Base-by-base conservation (phyloP, 2,797 vertebrate genomes). In the Mycteria americana region DNA sequence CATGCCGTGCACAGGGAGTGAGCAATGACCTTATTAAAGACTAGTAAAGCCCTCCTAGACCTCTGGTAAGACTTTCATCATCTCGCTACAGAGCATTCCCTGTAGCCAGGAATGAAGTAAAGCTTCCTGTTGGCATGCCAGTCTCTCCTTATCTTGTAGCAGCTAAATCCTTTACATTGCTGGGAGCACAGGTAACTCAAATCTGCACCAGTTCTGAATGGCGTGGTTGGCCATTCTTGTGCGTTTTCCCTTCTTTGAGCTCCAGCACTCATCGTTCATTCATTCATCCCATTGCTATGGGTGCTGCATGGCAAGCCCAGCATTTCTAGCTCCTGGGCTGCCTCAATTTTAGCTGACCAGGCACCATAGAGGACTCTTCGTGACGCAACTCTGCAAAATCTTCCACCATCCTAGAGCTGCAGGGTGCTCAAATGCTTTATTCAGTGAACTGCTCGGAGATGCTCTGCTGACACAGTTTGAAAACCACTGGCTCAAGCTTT, bases 221-320 rank as follows among this genome's bases (percentile, higher is more conserved):
- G n/a, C 1, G 2, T 10, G 53, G 33, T 70, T 72, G 80, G 41
- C 45, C 25, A 24, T 62, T 67, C n/a, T n/a, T 8, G 13, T 31
- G 19, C 16, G 21, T 30, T 60, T 69, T 45, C 53, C 18, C 7
- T 41, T 50, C 27, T 54, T n/a, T 62, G 33, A 84, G 50, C 39
- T 82, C 39, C 31, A 45, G 35, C 27, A 22, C 25, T 51, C 48
- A 15, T 69, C 19, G 74, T 93, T 68, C 74, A 65, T 92, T 96
- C 83, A 75, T 50, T 46, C 82, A 68, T 83, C 70, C 60, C 50
- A 33, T 31, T 68, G 28, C 83, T 69, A 51, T 51, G 73, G 89
- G 53, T 54, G 95, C 97, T 96, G 83, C 97, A 67, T 92, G 91
- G 92, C 92, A 97, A 97, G 92, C 45, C 84, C 56, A 82, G 50